These are phyloP conservation scores for Poecilobothrus nobilitatus DNA, from an alignment of 2,888 invertebrate genomes.

Conservation along the genomic window DNA sequence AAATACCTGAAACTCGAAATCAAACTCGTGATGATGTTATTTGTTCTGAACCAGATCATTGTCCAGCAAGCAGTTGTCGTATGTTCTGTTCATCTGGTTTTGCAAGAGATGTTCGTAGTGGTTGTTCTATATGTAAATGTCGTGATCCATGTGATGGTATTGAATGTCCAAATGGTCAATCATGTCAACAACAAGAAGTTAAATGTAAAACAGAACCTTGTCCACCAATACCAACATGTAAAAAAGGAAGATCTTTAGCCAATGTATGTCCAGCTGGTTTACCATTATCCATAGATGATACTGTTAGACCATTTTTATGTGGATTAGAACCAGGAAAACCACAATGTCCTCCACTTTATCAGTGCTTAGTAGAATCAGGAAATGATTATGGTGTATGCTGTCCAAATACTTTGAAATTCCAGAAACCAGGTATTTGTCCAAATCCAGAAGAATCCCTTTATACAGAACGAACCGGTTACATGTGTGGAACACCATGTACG, in stretches of 20 bases:
- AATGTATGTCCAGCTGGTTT: conserved; percentile 72
- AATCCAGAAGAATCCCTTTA: conserved; percentile 41
- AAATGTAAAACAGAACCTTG: conserved; percentile 72
- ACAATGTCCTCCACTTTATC: conserved; percentile 71
- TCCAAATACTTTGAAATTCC: conserved; percentile 64
- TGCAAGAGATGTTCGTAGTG: conserved; percentile 55
- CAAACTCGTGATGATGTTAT: conserved; percentile 30
- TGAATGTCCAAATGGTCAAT: conserved; percentile 64
- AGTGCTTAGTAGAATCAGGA: conserved; percentile 67
- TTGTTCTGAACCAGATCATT: conserved; percentile 51
- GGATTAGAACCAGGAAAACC: conserved; percentile 75
- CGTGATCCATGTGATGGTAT: conserved; percentile 70
- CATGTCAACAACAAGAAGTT: conserved; percentile 70
- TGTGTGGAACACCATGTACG: conserved; percentile 60
- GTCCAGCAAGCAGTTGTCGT: conserved; percentile 72
- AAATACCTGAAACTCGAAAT: conserved; percentile 64
- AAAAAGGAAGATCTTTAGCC: conserved; percentile 65
- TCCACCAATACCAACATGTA: conserved; percentile 76
- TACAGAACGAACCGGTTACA: conserved; percentile 38
- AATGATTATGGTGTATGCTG: conserved; percentile 86
- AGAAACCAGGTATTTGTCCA: conserved; percentile 73
- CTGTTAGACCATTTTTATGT: conserved; percentile 70
- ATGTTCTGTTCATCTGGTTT: conserved; percentile 83
- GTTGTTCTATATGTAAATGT: conserved; percentile 73
- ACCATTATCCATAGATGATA: conserved; percentile 62